phyloP scores from a whole-genome alignment of 2,797 vertebrate genomes.

The Hylomyscus alleni region DNA sequence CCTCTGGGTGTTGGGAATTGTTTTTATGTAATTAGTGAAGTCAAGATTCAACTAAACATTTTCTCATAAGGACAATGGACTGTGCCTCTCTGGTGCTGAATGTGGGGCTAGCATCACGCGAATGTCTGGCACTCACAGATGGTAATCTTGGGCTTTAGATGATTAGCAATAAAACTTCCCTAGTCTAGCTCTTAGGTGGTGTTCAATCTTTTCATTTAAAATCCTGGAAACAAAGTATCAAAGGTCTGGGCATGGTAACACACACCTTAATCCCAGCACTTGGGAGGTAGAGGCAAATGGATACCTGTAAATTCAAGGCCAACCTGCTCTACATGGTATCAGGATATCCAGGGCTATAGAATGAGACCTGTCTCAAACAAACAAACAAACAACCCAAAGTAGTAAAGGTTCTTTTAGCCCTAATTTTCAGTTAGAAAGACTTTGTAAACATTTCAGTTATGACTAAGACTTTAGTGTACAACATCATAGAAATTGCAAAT shows the following conservation, averaged over 20 bases:
- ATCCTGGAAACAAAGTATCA: not conserved
- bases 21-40: not conserved
- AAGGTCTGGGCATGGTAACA: not conserved
- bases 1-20: not conserved
- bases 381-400: not conserved
- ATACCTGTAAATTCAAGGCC: not conserved
- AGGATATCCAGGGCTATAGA: no score
- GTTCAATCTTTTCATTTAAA: not conserved
- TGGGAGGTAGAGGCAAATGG: not conserved
- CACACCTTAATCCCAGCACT: not conserved
- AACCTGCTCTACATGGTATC: not conserved
- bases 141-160: not conserved
- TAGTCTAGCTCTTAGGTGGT: not conserved
- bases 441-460: not conserved
- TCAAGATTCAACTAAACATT: not conserved
- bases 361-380: not conserved
- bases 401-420: not conserved
- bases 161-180: not conserved
- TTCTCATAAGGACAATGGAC: not conserved
- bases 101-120: not conserved
- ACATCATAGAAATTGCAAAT: not conserved
- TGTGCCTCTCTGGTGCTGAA: not conserved
- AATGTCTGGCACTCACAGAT: not conserved
- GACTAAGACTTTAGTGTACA: not conserved
- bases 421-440: constrained; percentile 8